Evolutionary conservation across 2,888 invertebrate species (phyloP), one percentile per base, ranked within the genome.

Genomic region (Drosophila mulleri): DNA sequence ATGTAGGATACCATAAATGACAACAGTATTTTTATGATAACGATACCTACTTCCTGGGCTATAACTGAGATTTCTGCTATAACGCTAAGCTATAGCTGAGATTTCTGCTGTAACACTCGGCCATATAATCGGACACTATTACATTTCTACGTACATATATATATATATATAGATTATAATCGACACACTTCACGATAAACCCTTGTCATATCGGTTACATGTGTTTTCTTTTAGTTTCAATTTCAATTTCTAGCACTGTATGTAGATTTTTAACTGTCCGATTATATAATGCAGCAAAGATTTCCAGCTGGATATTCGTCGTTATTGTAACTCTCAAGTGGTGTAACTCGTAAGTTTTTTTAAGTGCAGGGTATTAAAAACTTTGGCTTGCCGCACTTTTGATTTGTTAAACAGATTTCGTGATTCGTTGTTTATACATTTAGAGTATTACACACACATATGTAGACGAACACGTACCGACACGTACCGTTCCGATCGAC

Each of bases 21-120:
- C 14, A 45, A 18, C 26, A 18, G 9, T 42, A 57, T 62, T 47
- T 66, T 66, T 75, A 60, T 59, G 50, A 53, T 54, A 26, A 32
- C 41, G 78, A 74, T 65, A 64, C 59, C 50, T 26, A 35, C 62
- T 58, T 45, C 48, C 50, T 54, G n/a, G 37, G 32, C 37, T 45
- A 5, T 1, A 16, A 42, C 64, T 29, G n/a, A 42, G 37, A 37
- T 37, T 37, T 37, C 37, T 6, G 14, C 37, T 14, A 14, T 6
- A 14, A 6, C 37, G 14, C 14, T 37, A 37, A 5, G 14, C 37
- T 48, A 6, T 1, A 16, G 47, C 64, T 29, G n/a, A 44, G 32
- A 32, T 32, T 32, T 32, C 11, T 44, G 14, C 50, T 12, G 32
- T 32, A 12, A 7, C 12, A 50, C 6, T 32, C 12, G 18, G 20